Evolutionary conservation across 1,140 invertebrate genomes (phyloP).

Genomic region (Zaprionus gabonicus): DNA sequence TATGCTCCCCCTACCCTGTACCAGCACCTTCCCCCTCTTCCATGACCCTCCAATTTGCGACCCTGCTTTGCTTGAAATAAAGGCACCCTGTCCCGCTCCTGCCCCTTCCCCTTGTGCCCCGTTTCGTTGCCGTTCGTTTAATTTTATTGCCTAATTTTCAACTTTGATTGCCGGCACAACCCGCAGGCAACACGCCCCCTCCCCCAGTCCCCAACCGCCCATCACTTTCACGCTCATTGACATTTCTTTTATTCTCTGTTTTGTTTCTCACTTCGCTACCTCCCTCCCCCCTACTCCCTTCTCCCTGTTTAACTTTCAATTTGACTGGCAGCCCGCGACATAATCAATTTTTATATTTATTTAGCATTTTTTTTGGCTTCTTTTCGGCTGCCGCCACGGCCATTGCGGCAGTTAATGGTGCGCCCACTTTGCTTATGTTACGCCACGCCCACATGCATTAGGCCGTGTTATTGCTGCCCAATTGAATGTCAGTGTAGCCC

Average conservation of each 20-base stretch:
- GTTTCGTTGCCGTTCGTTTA: conserved; percentile 75
- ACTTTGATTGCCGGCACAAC: conserved; percentile 74
- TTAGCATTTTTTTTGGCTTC: conserved; percentile 59
- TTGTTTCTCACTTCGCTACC: conserved; percentile 18
- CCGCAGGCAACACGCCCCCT: conserved; percentile 18
- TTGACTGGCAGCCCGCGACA: conserved; percentile 45
- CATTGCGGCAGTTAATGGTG: conserved; percentile 37
- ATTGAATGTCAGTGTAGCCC: conserved; percentile 21
- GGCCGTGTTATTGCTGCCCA: conserved; percentile 21
- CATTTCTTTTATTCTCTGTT: conserved; percentile 60
- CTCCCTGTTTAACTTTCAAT: conserved; percentile 51
- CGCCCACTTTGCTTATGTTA: conserved; percentile 4
- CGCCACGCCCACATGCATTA: conserved; percentile 40
- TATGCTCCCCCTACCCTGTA: neutral
- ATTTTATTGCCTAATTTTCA: conserved; percentile 82
- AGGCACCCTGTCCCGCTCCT: neutral
- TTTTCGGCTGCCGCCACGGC: conserved; percentile 17
- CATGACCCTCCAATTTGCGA: neutral
- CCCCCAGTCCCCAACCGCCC: neutral
- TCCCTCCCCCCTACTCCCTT: conserved; percentile 3
- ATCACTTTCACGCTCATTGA: conserved; percentile 76
- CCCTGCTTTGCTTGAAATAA: neutral
- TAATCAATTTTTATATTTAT: conserved; percentile 81
- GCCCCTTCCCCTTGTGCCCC: conserved; percentile 9
- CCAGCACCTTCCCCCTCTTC: too few species aligned